Base-by-base conservation (phyloP, 2,888 invertebrate genomes). In the Coleophora deauratella region DNA sequence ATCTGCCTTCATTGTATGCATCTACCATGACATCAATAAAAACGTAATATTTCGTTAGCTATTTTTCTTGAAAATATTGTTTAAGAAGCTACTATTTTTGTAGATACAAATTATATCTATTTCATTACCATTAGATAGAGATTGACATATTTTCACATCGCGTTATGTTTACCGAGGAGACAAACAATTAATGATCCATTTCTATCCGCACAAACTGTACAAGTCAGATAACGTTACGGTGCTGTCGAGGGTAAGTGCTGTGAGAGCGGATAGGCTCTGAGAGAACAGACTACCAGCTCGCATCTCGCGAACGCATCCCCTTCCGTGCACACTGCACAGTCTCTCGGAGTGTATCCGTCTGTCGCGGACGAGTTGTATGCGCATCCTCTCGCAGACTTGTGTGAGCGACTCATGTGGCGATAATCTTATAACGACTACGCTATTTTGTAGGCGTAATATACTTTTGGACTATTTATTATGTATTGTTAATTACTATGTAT, bases 401-500 rank as follows among this genome's bases (percentile, higher is more conserved):
- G 58, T 60, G 62, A 66, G 77, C 81, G 81, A 81, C 82, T 84
- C 80, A 69, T 73, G 69, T 76, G 84, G 76, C 81, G 77, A 76
- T 82, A 80, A 82, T 80, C 84, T 82, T 79, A 81, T 81, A 84
- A 82, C 82, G 79, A 81, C 82, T 84, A 82, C 84, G 82, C 84
- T 81, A 79, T 81, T 85, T 85, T 80, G 84, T 85, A 84, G 81
- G 84, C 85, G 85, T 84, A 81, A 86, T 86, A 86, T 86, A 86
- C 84, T 86, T 86, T 86, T 86, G 81, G 85, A 86, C 82, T 84
- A 84, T 85, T 85, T 85, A 85, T 84, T 85, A 85, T 80, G 84
- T 85, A 84, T 82, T 85, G 84, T 85, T 85, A 84, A 85, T 84
- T 84, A 85, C 84, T 84, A 85, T 84, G 82, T 86, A 86, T 86